phyloP scores from a whole-genome alignment of 2,888 invertebrate genomes.

The Myopa tessellatipennis region DNA sequence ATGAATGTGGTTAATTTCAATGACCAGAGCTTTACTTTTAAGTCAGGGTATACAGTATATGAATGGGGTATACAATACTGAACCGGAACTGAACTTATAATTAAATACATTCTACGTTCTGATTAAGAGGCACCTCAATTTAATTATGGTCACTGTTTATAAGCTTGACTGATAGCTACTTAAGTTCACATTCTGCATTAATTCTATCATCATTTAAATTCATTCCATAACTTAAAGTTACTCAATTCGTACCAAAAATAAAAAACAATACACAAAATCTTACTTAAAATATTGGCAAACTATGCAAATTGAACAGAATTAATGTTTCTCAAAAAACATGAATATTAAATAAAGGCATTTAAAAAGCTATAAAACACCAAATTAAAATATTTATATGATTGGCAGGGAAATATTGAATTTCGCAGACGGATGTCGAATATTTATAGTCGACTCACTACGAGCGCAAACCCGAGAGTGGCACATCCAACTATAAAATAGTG shows the following conservation, averaged over 20 bases:
- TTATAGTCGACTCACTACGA: not conserved
- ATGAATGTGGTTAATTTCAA: too few species aligned
- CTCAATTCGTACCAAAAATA: not conserved
- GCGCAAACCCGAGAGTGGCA: not conserved
- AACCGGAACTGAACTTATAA: too few species aligned
- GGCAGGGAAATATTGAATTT: not conserved
- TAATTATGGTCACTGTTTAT: too few species aligned
- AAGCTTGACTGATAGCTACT: too few species aligned
- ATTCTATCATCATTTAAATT: not conserved
- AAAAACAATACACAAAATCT: not conserved
- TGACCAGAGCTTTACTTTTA: too few species aligned
- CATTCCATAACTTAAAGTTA: not conserved
- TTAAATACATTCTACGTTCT: too few species aligned
- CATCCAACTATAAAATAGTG: too few species aligned
- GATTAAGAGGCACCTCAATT: too few species aligned
- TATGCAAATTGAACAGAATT: constrained; percentile 4
- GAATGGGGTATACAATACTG: too few species aligned
- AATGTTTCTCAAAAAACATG: not conserved
- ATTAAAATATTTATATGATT: not conserved
- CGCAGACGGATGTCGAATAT: not conserved
- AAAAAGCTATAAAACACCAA: constrained; percentile 20
- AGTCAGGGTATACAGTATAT: too few species aligned
- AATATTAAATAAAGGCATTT: constrained; percentile 8
- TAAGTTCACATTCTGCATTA: not conserved
- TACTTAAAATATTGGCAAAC: not conserved